phyloP scores from a whole-genome alignment of 2,797 vertebrate genomes.

The Naso thynnoides region DNA sequence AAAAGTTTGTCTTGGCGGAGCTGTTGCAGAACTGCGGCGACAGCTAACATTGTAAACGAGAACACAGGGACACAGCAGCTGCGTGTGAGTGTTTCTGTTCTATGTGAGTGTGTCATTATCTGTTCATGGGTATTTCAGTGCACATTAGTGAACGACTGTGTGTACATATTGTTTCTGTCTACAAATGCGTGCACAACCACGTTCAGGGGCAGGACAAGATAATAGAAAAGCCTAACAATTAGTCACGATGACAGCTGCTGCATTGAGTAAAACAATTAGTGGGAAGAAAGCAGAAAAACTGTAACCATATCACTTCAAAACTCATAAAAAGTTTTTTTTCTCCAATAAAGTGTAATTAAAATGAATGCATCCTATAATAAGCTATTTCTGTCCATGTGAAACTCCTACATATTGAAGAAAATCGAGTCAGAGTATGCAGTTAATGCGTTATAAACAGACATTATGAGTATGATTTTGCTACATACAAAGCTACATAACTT shows the following conservation, averaged over 20 bases:
- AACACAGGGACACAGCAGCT: conserved; percentile 17
- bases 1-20: conserved; percentile 46
- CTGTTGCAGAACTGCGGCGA: conserved; percentile 27
- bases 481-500: too few relatives aligned
- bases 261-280: conserved; percentile 28
- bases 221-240: conserved; percentile 38
- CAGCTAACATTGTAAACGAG: conserved; percentile 26
- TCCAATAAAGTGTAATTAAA: neutral
- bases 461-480: neutral
- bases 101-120: conserved; percentile 17
- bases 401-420: neutral
- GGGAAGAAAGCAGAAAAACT: conserved; percentile 34
- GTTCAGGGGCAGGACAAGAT: conserved; percentile 33
- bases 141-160: conserved; percentile 11
- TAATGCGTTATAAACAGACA: neutral
- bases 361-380: neutral
- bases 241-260: conserved; percentile 45
- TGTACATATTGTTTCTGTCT: conserved; percentile 33
- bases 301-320: conserved; percentile 29
- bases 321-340: conserved; percentile 7
- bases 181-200: conserved; percentile 18
- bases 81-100: neutral
- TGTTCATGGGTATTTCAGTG: conserved; percentile 18
- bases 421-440: neutral
- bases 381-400: neutral